phyloP scores from a whole-genome alignment of 2,888 invertebrate genomes.

The Eristalis arbustorum region DNA sequence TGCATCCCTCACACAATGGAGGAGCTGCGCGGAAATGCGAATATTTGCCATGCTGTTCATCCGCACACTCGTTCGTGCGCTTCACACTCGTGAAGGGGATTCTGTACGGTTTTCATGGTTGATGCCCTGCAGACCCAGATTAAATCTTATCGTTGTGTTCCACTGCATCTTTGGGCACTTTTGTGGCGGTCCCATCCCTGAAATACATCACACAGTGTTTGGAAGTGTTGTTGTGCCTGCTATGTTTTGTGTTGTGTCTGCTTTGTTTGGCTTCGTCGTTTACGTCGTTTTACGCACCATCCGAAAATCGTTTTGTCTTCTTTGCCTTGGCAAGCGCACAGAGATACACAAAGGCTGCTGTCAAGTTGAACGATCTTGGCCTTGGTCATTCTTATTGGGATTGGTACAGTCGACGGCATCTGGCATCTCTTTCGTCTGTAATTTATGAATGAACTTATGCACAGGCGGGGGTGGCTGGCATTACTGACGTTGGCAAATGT shows the following conservation, averaged over 20 bases:
- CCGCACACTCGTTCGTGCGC: background rate
- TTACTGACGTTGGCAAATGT: background rate
- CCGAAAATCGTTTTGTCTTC: background rate
- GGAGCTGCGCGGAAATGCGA: conserved; percentile 33
- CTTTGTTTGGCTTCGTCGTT: background rate
- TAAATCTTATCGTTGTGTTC: background rate
- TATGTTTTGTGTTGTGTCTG: background rate
- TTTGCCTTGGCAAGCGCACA: background rate
- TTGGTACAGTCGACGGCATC: background rate
- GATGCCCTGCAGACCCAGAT: conserved; percentile 4
- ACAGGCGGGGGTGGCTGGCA: background rate
- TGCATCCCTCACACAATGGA: background rate
- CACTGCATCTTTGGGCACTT: conserved; percentile 1
- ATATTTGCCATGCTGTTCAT: background rate
- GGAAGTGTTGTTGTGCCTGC: background rate
- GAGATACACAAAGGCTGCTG: background rate
- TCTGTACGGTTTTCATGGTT: background rate
- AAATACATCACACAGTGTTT: background rate
- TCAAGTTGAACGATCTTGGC: conserved; percentile 29
- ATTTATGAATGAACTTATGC: conserved; percentile 31
- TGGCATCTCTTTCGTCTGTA: background rate
- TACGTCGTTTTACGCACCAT: conserved; percentile 16
- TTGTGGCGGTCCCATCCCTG: background rate
- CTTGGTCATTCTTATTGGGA: conserved; percentile 11
- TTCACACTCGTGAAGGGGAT: background rate